Percentiles rank a stretch among this genome's conserved stretches.
These are phyloP conservation scores for Sceliomorpha sp. DNA, from an alignment of 2,888 invertebrate species.

Conservation along the genomic window DNA sequence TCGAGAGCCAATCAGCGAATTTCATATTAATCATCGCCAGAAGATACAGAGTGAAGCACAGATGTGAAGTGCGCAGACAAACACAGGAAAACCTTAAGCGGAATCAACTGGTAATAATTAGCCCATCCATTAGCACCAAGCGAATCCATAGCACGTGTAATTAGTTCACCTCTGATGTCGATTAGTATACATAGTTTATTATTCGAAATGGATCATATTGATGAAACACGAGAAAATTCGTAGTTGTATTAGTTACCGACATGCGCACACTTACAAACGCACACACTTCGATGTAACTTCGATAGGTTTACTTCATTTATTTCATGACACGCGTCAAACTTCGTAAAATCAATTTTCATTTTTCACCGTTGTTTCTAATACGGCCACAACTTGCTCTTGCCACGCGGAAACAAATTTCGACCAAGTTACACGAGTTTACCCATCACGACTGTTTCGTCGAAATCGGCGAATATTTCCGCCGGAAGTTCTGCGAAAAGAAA, in stretches of 20 bases:
- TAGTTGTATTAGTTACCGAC: conserved; percentile 4
- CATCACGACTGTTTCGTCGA: not conserved
- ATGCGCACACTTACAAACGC: no score
- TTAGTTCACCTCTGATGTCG: conserved; percentile 10
- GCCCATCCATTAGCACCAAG: conserved; percentile 11
- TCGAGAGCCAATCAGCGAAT: no score
- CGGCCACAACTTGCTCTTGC: not conserved
- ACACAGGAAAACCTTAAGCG: not conserved
- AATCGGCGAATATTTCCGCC: conserved; percentile 1
- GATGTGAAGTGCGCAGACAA: no score
- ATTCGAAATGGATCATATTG: conserved; percentile 13
- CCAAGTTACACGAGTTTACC: not conserved
- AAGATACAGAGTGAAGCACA: no score
- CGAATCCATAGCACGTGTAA: conserved; percentile 7
- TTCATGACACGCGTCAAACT: conserved; percentile 8
- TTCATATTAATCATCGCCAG: no score
- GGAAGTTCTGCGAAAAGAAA: not conserved
- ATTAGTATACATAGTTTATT: conserved; percentile 22
- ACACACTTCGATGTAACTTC: conserved; percentile 9
- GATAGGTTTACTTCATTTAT: conserved; percentile 11
- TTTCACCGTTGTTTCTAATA: conserved; percentile 10
- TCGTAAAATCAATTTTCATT: conserved; percentile 13
- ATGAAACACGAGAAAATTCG: conserved; percentile 17
- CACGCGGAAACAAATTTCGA: not conserved
- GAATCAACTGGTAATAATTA: conserved; percentile 1